Evolutionary conservation across 2,888 invertebrate species (phyloP), one percentile per base, ranked within the genome.

Genomic region (Cryptus viduatorius): DNA sequence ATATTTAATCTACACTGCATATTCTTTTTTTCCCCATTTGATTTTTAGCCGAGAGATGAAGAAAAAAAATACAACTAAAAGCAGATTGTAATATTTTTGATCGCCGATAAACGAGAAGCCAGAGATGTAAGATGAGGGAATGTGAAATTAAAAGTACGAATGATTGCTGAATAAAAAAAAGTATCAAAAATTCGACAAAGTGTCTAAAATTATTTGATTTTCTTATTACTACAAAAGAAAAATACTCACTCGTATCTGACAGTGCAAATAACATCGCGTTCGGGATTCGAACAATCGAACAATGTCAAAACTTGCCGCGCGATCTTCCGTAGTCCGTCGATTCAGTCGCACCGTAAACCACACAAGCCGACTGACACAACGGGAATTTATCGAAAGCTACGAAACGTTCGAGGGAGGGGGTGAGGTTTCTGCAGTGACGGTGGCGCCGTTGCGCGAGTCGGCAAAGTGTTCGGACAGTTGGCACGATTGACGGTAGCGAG

Each of bases 401-500:
- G 37, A 8, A 56, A 56, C 2, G 12, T 3, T 5, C 12, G 10
- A 19, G 56, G 24, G 10, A 19, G 56, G 4, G 4, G 53, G 56
- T 24, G 19, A 10, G 42, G 0, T 37, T 7, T 31, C 42, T 65
- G 31, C 0, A 19, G 50, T 7, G 46, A 61, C 64, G 50, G 7
- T 12, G 0, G 44, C 29, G 71, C 56, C 79, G 83, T 82, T 64
- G 61, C 19, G 29, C 4, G 42, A 80, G 50, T 19, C 44, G n/a
- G 50, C 24, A 24, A 29, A 46, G 46, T 29, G 24, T 42, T 59
- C 44, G 42, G 31, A 53, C 61, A 76, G 85, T 86, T 86, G 86
- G 86, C 69, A 86, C 61, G 65, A 83, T 83, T 83, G 86, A 37
- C 68, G 24, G 69, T 44, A 44, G 4, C 56, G 71, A 61, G 59